Evolutionary conservation across 2,113 vertebrate genomes (phyloP).

Genomic region (Desmodus rotundus): DNA sequence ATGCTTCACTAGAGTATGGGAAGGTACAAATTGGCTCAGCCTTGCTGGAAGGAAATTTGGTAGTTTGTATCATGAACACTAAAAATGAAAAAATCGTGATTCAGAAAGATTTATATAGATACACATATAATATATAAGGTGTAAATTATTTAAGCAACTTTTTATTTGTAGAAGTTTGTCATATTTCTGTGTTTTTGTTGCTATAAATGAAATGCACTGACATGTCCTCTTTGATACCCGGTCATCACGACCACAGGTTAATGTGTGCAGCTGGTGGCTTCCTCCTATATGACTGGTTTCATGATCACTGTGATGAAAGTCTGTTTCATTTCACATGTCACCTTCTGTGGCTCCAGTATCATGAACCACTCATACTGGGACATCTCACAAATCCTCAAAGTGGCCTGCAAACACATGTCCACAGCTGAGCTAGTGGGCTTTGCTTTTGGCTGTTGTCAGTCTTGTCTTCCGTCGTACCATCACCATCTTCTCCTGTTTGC

Average conservation of each 20-base stretch:
- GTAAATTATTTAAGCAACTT: background rate
- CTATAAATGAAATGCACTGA: background rate
- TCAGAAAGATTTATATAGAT: background rate
- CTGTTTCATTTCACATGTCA: slow-evolving; percentile 64
- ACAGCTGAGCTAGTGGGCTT: slow-evolving; percentile 67
- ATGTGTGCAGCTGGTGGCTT: slow-evolving; percentile 36
- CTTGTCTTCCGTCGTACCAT: slow-evolving; percentile 62
- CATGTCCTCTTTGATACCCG: slow-evolving; percentile 44
- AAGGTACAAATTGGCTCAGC: background rate
- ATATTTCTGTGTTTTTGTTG: background rate
- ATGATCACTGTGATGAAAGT: slow-evolving; percentile 62
- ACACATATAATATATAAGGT: background rate
- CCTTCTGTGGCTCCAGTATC: slow-evolving; percentile 67
- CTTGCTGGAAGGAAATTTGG: background rate
- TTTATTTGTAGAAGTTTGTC: background rate
- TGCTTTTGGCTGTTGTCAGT: slow-evolving; percentile 65
- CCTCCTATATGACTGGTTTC: slow-evolving; percentile 64
- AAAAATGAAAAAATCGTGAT: background rate
- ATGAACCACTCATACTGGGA: slow-evolving; percentile 78
- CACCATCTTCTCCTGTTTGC: slow-evolving; percentile 70
- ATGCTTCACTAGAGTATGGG: background rate
- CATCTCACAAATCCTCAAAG: slow-evolving; percentile 72
- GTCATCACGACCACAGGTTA: slow-evolving; percentile 46
- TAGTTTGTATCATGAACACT: background rate
- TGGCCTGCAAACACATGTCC: slow-evolving; percentile 67